Conservation (phyloP, 2,888 invertebrate genomes). For the Sphaeridia pumilis region DNA sequence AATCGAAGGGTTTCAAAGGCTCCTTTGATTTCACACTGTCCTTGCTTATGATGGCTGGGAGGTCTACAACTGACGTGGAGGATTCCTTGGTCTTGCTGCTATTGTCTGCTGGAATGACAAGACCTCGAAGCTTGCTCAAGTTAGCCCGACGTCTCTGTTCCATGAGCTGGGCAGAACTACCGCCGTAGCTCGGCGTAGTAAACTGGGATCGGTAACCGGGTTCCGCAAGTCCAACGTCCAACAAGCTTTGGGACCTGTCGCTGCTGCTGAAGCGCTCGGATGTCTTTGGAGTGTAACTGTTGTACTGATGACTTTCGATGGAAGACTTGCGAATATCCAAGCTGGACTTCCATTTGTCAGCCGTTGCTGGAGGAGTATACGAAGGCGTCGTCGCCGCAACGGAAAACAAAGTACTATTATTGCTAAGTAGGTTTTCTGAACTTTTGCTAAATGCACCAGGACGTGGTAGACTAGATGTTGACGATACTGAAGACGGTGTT, state of each 20-base stretch:
- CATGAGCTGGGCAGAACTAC: slow-evolving; percentile 6
- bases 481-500: slow-evolving; percentile 15
- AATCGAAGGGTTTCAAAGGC: slow-evolving; percentile 1
- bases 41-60: slow-evolving; percentile 71
- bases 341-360: slow-evolving; percentile 15
- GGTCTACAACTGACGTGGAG: slow-evolving; percentile 53
- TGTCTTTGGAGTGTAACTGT: not conserved
- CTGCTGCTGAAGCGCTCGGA: slow-evolving; percentile 37
- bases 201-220: slow-evolving; percentile 18
- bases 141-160: slow-evolving; percentile 68
- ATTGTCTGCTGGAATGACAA: slow-evolving; percentile 68
- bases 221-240: slow-evolving; percentile 39
- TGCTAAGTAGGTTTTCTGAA: slow-evolving; percentile 18
- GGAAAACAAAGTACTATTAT: slow-evolving; percentile 1
- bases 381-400: not conserved
- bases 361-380: not conserved
- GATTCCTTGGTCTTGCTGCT: slow-evolving; percentile 36
- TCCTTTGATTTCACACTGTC: slow-evolving; percentile 48
- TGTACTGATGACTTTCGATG: not conserved
- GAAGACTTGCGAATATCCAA: slow-evolving; percentile 12
- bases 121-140: slow-evolving; percentile 70
- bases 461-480: slow-evolving; percentile 32
- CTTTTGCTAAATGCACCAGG: slow-evolving; percentile 20
- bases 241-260: slow-evolving; percentile 45
- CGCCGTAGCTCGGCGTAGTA: slow-evolving; percentile 16